A percentile compares a stretch with the other conserved stretches of the same genome.
These are phyloP conservation scores for Dryoscopus gambensis DNA, from an alignment of 2,113 vertebrate genomes.

Conservation along the genomic window DNA sequence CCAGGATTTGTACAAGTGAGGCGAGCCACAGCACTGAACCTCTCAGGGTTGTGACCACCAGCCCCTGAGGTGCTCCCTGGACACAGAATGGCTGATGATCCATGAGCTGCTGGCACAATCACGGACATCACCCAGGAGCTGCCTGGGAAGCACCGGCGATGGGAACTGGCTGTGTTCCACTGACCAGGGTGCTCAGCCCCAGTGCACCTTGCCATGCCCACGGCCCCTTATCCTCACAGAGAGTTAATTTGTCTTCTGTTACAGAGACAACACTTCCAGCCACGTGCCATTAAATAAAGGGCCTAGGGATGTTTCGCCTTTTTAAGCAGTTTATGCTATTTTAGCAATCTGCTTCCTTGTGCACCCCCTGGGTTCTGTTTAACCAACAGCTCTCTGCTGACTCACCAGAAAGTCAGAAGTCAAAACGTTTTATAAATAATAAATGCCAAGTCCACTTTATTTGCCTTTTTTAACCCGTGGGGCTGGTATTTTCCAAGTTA, in stretches of 20 bases:
- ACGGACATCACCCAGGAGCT: neutral
- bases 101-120: neutral
- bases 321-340: neutral
- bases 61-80: neutral
- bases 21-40: neutral
- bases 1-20: neutral
- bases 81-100: neutral
- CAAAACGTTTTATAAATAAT: constrained; percentile 30
- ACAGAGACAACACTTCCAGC: neutral
- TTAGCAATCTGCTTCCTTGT: neutral
- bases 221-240: too few relatives aligned
- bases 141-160: rapidly evolving
- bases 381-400: neutral
- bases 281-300: neutral
- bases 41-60: neutral
- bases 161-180: neutral
- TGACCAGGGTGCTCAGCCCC: neutral
- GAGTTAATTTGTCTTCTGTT: neutral
- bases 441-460: neutral
- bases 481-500: neutral
- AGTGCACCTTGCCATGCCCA: neutral
- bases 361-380: neutral
- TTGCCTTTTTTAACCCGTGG: neutral
- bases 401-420: neutral
- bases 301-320: neutral